phyloP scores from a whole-genome alignment of 1,140 invertebrate species.

The Nephila pilipes region DNA sequence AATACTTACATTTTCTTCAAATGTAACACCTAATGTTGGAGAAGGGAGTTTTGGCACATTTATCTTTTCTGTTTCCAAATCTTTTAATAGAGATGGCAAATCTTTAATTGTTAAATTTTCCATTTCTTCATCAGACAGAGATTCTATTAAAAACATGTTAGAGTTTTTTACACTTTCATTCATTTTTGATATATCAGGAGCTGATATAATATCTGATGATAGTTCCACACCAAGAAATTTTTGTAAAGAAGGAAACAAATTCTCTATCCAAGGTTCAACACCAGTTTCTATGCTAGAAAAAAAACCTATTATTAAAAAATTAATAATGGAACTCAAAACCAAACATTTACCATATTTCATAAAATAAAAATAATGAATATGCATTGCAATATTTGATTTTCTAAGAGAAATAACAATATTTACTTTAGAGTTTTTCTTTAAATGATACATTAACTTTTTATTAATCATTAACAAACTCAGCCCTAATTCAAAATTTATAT shows the following conservation, averaged over 20 bases:
- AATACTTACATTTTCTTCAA: slow-evolving; percentile 14
- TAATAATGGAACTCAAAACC: neutral
- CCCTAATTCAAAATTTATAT: no score
- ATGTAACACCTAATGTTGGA: slow-evolving; percentile 23
- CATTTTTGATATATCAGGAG: neutral
- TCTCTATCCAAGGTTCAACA: slow-evolving; percentile 84
- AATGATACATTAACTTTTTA: no score
- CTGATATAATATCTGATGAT: neutral
- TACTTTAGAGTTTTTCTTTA: no score
- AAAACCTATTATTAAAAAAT: slow-evolving; percentile 29
- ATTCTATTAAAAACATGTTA: slow-evolving; percentile 54
- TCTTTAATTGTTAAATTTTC: slow-evolving; percentile 70
- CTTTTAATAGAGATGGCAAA: slow-evolving; percentile 3
- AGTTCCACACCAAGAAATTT: slow-evolving; percentile 69
- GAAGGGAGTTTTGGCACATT: slow-evolving; percentile 38
- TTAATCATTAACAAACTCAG: no score
- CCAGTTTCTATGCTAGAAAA: slow-evolving; percentile 82
- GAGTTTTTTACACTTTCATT: slow-evolving; percentile 42
- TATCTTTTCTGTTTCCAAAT: slow-evolving; percentile 31
- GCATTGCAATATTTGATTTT: no score
- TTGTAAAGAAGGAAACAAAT: slow-evolving; percentile 81
- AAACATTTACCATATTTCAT: no score
- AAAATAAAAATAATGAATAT: no score
- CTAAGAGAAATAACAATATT: no score
- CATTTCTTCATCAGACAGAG: neutral